A percentile compares a stretch with the other conserved stretches of the same genome.
Evolutionary conservation across 2,113 vertebrate species (phyloP).

Genomic region (Salvelinus fontinalis): DNA sequence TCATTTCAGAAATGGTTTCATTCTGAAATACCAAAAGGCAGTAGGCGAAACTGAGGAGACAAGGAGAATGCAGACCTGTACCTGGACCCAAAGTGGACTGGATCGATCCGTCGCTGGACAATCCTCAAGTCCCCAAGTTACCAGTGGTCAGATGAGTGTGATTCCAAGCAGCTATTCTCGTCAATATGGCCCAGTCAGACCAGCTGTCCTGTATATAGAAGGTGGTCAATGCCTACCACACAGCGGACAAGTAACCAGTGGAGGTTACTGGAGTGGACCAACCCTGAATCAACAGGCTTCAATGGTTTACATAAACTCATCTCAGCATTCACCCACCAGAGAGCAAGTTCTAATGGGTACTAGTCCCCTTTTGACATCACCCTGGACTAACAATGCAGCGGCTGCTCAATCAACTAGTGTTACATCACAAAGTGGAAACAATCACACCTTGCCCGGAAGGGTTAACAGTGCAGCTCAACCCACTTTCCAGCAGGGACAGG

Average conservation of each 20-base stretch:
- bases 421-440: constrained; percentile 14
- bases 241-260: not conserved
- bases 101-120: constrained; percentile 10
- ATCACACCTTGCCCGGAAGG: not conserved
- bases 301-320: too few species aligned
- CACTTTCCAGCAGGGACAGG: not conserved
- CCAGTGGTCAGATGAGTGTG: constrained; percentile 3
- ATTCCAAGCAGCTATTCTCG: not conserved
- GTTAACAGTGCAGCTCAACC: not conserved
- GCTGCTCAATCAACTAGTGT: not conserved
- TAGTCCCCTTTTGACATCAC: accelerated
- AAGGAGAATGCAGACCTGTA: constrained; percentile 37
- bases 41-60: not conserved
- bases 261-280: not conserved
- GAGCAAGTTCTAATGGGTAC: accelerated
- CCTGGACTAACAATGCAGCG: not conserved
- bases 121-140: not conserved
- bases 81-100: constrained; percentile 5
- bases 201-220: not conserved
- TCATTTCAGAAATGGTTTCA: constrained; percentile 33
- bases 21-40: not conserved
- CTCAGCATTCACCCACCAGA: not conserved
- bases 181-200: not conserved
- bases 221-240: not conserved
- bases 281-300: not conserved